Base-by-base conservation (phyloP, 1,140 invertebrate genomes). In the Drosophila santomea region DNA sequence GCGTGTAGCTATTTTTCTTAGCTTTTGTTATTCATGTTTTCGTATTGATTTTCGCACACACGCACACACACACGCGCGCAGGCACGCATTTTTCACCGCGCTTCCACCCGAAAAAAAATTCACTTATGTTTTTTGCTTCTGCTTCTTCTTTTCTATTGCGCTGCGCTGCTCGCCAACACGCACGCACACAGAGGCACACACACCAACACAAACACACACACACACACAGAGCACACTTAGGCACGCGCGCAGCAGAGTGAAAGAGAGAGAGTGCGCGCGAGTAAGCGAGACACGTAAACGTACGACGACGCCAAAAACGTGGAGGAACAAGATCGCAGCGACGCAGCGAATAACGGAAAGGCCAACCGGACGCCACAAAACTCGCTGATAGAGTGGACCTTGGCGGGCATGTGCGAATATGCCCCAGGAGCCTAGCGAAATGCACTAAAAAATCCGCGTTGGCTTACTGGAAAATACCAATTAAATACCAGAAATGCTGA, bases 1-100 rank as follows among this genome's bases (percentile, higher is more conserved):
- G 52, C 64, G 60, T 66, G 32, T 32, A 32, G 32, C 7, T 32
- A 32, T 32, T 32, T 32, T 32, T 32, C 57, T 60, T 82, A 48
- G 61, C 61, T 80, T 78, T 84, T 84, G 68, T 59, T 75, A 74
- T 80, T 84, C 61, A 83, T 67, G 78, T 83, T 78, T 78, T 78
- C 59, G 45, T 84, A 84, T 85, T 86, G 82, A 85, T 85, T 81
- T 85, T 86, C 71, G 83, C 58, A 67, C 50, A 69, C 56, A 57
- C 60, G 66, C 55, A n/a, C 38, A 73, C 54, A 56, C 60, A 64
- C 59, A 63, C 61, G 59, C 45, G 64, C 61, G 38, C 57, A 73
- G 36, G 41, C 57, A 73, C 60, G 55, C 57, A 56, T 63, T 43
- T 51, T 72, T 39, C 48, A 38, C 51, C 43, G 44, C 45, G 54